Percentiles rank a stretch among this genome's conserved stretches.
phyloP scores from a whole-genome alignment of 2,113 vertebrate genomes.

The Carassius gibelio region DNA sequence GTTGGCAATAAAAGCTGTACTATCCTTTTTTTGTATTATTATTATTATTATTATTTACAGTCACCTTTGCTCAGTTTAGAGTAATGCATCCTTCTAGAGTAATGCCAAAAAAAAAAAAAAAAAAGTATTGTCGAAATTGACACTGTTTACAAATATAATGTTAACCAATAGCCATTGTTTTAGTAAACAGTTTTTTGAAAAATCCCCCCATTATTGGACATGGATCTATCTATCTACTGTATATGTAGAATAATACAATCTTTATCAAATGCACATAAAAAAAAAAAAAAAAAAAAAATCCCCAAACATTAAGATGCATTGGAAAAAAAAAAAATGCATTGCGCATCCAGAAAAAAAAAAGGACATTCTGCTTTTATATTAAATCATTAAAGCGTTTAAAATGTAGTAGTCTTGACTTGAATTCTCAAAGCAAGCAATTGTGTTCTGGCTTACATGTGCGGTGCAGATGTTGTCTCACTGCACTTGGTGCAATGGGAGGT shows the following conservation, averaged over 20 bases:
- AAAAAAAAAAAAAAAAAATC: too few relatives aligned
- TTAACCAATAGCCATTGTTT: background rate
- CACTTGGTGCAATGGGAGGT: conserved; percentile 55
- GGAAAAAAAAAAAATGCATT: background rate
- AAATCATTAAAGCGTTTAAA: conserved; percentile 50
- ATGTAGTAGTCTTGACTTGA: conserved; percentile 49
- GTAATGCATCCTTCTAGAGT: background rate
- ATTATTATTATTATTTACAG: too few relatives aligned
- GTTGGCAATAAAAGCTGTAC: background rate
- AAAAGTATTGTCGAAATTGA: background rate
- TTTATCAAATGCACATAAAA: too few relatives aligned
- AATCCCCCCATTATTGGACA: too few relatives aligned
- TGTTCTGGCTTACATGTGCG: conserved; percentile 81
- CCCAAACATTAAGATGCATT: conserved; percentile 8
- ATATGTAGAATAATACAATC: background rate
- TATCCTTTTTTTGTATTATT: too few relatives aligned
- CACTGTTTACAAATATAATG: background rate
- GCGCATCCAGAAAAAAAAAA: conserved; percentile 29
- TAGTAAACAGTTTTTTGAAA: background rate
- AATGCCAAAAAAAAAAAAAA: too few relatives aligned
- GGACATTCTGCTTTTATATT: conserved; percentile 34
- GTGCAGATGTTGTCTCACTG: conserved; percentile 78
- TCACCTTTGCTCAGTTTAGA: background rate
- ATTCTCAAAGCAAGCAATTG: conserved; percentile 68
- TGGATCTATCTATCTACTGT: background rate